Conservation (phyloP, 2,888 invertebrate species). For the Galerucella calmariensis region DNA sequence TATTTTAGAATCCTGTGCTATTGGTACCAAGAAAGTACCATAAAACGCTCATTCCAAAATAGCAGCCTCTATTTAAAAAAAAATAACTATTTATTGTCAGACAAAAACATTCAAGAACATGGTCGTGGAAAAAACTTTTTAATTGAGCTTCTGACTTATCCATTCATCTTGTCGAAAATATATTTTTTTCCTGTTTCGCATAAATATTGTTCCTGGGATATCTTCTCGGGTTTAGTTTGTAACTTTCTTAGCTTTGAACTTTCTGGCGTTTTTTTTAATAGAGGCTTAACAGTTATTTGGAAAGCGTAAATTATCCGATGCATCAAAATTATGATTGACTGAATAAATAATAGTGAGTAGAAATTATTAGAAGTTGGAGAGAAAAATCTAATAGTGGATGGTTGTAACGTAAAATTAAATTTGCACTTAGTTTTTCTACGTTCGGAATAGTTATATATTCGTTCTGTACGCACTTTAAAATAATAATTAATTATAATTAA, state of each 20-base stretch:
- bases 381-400: conserved; percentile 13
- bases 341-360: conserved; percentile 16
- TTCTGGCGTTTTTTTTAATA: background rate
- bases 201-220: no score
- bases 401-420: conserved; percentile 21
- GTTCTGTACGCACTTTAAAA: conserved; percentile 31
- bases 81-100: background rate
- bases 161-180: no score
- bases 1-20: background rate
- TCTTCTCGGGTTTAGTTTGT: no score
- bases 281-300: background rate
- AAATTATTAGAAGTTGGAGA: background rate
- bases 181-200: no score
- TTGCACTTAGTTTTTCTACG: conserved; percentile 35
- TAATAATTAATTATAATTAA: conserved; percentile 19
- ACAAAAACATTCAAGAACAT: no score
- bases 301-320: background rate
- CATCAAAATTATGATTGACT: conserved; percentile 15
- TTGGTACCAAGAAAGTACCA: background rate
- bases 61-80: background rate
- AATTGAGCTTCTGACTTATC: no score
- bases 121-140: no score
- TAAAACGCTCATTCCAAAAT: background rate
- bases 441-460: conserved; percentile 16
- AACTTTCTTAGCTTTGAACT: no score